Percentiles rank a stretch among this genome's conserved stretches.
Evolutionary conservation across 1,140 invertebrate species (phyloP).

Genomic region (Lineus longissimus): DNA sequence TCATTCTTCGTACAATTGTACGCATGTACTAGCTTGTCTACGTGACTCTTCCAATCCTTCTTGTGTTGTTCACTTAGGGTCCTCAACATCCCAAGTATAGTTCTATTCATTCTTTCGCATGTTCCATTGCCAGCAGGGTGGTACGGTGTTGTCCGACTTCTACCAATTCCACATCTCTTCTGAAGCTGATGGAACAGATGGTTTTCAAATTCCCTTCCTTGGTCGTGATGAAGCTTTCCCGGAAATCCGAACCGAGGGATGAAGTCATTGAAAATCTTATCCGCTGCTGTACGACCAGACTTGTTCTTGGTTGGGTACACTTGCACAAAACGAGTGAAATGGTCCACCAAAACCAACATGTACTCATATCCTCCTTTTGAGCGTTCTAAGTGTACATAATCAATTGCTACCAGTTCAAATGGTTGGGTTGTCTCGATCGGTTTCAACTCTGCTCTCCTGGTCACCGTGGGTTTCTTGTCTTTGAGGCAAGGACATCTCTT

Average conservation of each 20-base stretch:
- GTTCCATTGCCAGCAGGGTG: slow-evolving; percentile 16
- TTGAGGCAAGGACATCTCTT: slow-evolving; percentile 19
- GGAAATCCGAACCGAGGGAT: slow-evolving; percentile 21
- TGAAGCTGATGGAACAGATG: slow-evolving; percentile 16
- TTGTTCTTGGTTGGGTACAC: too few relatives aligned
- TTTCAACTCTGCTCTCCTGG: too few relatives aligned
- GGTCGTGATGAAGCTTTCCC: slow-evolving; percentile 20
- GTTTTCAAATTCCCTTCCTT: too few relatives aligned
- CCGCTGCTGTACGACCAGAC: too few relatives aligned
- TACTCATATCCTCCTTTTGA: too few relatives aligned
- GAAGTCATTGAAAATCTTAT: too few relatives aligned
- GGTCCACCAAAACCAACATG: too few relatives aligned
- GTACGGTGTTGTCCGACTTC: slow-evolving; percentile 17
- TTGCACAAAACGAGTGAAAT: too few relatives aligned
- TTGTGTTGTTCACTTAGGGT: slow-evolving; percentile 12
- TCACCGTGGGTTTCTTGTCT: too few relatives aligned
- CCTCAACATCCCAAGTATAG: slow-evolving; percentile 15
- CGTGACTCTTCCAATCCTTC: too few relatives aligned
- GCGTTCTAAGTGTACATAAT: slow-evolving; percentile 19
- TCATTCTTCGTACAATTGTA: slow-evolving; percentile 18
- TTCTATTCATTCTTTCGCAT: slow-evolving; percentile 8
- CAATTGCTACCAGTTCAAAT: slow-evolving; percentile 17
- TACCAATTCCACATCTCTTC: neutral
- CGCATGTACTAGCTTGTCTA: slow-evolving; percentile 4
- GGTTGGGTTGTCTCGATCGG: slow-evolving; percentile 13